Percentiles rank a stretch among this genome's conserved stretches.
phyloP scores from a whole-genome alignment of 2,888 invertebrate genomes.

The Emmelina monodactyla region DNA sequence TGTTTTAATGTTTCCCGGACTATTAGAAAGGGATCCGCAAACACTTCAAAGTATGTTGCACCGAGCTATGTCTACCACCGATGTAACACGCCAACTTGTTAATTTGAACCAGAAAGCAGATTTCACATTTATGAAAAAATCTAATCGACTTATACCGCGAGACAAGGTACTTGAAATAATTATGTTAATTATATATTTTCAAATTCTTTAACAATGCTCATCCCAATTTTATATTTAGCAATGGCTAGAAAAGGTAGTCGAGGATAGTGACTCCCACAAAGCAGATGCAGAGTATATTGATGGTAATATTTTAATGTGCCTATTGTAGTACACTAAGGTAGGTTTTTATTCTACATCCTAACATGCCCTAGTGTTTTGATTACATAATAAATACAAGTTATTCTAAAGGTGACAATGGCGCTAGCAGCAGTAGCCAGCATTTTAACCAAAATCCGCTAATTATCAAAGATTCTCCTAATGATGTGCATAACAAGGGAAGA shows the following conservation, averaged over 20 bases:
- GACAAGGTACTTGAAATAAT: conserved; percentile 29
- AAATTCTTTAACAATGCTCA: not conserved
- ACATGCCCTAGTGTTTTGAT: too few species aligned
- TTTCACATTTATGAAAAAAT: conserved; percentile 49
- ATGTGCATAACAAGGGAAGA: too few species aligned
- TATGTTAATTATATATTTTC: not conserved
- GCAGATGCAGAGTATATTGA: too few species aligned
- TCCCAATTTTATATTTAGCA: conserved; percentile 27
- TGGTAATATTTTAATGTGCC: too few species aligned
- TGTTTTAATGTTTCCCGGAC: conserved; percentile 45
- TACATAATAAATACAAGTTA: too few species aligned
- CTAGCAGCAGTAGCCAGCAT: too few species aligned
- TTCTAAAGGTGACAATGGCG: too few species aligned
- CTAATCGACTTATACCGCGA: conserved; percentile 39
- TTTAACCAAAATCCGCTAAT: too few species aligned
- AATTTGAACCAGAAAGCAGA: conserved; percentile 48
- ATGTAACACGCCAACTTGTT: conserved; percentile 47
- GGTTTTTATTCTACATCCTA: too few species aligned
- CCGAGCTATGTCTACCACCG: conserved; percentile 48
- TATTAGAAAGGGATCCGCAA: conserved; percentile 40
- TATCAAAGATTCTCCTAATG: too few species aligned
- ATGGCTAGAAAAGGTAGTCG: conserved; percentile 44
- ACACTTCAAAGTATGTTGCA: conserved; percentile 41
- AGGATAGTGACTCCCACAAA: conserved; percentile 32
- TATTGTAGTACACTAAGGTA: too few species aligned